Evolutionary conservation across 2,888 invertebrate genomes (phyloP), one percentile per base, ranked within the genome.

Genomic region (Thereva unica): DNA sequence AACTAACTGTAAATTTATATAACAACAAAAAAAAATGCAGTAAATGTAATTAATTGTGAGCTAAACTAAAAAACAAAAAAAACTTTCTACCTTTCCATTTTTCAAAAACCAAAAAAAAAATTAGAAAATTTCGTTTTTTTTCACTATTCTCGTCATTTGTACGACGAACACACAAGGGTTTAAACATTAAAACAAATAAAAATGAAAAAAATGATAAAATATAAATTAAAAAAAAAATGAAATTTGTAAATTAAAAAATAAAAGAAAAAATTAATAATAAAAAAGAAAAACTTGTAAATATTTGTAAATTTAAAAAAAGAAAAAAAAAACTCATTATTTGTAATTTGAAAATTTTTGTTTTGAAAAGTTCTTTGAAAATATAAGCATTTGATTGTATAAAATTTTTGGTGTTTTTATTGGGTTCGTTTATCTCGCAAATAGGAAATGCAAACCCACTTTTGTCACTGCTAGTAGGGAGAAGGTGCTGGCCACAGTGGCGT

Each of bases 351-450:
- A 61, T 61, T 61, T 61, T 61, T 61, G 61, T 50, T 61, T 61
- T 61, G 50, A 61, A 49, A 61, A 40, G 50, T 61, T 61, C 49
- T 50, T 50, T 41, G 61, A 61, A 50, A 61, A 61, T 61, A 61
- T 61, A 61, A 50, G 61, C 61, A 61, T 61, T 61, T 61, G 61
- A 61, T 61, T 61, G 61, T 61, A 61, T 9, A 61, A 7, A 47
- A 8, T 5, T 49, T 9, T 23, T 23, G 23, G 23, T 2, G 23
- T 23, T 59, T 49, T 59, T 49, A 59, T 59, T 47, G 6, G 3
- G 10, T n/a, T 6, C 41, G n/a, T n/a, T n/a, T n/a, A n/a, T n/a
- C n/a, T n/a, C n/a, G n/a, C n/a, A n/a, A n/a, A n/a, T n/a, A n/a
- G n/a, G n/a, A n/a, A n/a, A n/a, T n/a, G n/a, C n/a, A n/a, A n/a